These are phyloP conservation scores for Trypoxylus dichotomus DNA, from an alignment of 1,140 invertebrate species.

Conservation along the genomic window DNA sequence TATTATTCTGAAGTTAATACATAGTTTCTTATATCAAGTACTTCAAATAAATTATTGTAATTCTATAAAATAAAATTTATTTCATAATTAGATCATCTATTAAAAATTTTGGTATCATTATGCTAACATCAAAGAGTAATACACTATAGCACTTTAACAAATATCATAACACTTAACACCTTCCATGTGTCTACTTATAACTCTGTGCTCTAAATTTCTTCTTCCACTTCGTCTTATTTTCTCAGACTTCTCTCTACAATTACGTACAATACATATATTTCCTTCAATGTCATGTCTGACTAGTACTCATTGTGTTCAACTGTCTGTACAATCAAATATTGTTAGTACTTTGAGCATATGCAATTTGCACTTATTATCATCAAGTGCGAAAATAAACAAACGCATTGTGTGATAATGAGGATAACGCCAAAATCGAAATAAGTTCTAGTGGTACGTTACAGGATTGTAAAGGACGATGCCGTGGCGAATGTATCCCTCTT, in stretches of 20 bases:
- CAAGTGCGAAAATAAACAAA: background rate
- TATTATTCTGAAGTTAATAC: too few relatives aligned
- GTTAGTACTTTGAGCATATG: background rate
- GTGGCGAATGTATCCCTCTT: conserved; percentile 61
- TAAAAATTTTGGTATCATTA: background rate
- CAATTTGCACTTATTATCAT: background rate
- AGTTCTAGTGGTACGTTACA: conserved; percentile 43
- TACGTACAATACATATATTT: background rate
- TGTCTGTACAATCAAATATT: background rate
- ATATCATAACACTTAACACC: background rate
- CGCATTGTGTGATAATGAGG: background rate
- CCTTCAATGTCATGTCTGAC: background rate
- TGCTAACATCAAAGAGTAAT: background rate
- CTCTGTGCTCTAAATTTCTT: background rate
- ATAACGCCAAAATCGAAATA: conserved; percentile 14
- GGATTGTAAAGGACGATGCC: conserved; percentile 58
- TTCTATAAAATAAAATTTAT: too few relatives aligned
- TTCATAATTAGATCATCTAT: background rate
- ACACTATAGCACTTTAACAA: background rate
- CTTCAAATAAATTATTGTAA: too few relatives aligned
- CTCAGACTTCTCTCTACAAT: background rate
- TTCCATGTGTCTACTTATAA: background rate
- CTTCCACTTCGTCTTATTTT: background rate
- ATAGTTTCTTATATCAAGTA: too few relatives aligned
- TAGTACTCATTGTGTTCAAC: background rate